Conservation (phyloP, 2,888 invertebrate species). For the Thymelicus sylvestris region DNA sequence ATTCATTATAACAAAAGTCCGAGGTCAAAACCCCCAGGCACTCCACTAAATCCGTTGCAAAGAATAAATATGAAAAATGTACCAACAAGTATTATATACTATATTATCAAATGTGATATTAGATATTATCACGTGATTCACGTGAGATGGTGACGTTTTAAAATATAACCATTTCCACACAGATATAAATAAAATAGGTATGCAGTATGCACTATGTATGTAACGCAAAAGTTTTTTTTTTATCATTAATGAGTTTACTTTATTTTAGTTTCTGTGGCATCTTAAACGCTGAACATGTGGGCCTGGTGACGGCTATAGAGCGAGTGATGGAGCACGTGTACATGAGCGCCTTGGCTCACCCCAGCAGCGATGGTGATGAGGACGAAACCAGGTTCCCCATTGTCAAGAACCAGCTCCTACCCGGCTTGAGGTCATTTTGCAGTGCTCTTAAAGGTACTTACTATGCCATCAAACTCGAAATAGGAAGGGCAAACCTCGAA, state of each 20-base stretch:
- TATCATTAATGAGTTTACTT: background rate
- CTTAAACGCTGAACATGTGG: slow-evolving; percentile 90
- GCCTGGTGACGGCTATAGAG: slow-evolving; percentile 94
- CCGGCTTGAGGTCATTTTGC: slow-evolving; percentile 93
- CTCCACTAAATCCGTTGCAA: too few relatives aligned
- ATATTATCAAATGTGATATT: too few relatives aligned
- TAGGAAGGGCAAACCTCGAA: too few relatives aligned
- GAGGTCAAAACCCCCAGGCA: too few relatives aligned
- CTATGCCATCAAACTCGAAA: background rate
- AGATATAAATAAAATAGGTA: too few relatives aligned
- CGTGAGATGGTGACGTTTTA: too few relatives aligned
- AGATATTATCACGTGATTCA: too few relatives aligned
- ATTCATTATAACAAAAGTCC: too few relatives aligned
- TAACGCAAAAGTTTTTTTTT: background rate
- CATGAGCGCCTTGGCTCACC: slow-evolving; percentile 94
- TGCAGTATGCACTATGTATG: too few relatives aligned
- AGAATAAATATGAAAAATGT: too few relatives aligned
- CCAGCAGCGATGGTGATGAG: slow-evolving; percentile 91
- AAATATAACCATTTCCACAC: too few relatives aligned
- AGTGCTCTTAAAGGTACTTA: slow-evolving; percentile 91
- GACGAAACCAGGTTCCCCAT: slow-evolving; percentile 91
- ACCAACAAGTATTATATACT: too few relatives aligned
- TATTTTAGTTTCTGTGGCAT: slow-evolving; percentile 89
- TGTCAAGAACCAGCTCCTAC: slow-evolving; percentile 92
- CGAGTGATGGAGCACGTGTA: slow-evolving; percentile 95